Conservation (phyloP, 2,797 vertebrate genomes). For the Calcarius lapponicus region DNA sequence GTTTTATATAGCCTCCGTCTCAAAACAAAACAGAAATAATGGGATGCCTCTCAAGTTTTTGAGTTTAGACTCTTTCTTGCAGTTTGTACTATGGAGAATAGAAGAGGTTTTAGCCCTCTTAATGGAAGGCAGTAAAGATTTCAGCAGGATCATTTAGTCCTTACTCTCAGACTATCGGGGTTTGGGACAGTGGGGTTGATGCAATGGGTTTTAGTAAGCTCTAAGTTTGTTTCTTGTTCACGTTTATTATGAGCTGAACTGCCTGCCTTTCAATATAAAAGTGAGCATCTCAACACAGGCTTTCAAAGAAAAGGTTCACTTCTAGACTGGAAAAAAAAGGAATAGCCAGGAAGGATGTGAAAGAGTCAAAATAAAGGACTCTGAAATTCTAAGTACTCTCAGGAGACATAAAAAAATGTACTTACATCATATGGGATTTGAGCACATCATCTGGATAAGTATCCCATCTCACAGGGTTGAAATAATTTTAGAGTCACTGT, state of each 20-base stretch:
- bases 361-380: background rate
- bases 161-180: background rate
- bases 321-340: background rate
- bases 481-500: background rate
- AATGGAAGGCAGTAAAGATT: background rate
- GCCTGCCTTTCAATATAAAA: background rate
- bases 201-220: background rate
- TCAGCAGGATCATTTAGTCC: background rate
- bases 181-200: background rate
- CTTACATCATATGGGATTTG: background rate
- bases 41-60: background rate
- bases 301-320: background rate
- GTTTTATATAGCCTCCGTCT: background rate
- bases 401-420: background rate
- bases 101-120: background rate
- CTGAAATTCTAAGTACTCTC: background rate
- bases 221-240: background rate
- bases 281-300: background rate
- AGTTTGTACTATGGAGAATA: background rate
- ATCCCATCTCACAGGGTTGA: background rate
- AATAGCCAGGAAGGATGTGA: background rate
- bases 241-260: background rate
- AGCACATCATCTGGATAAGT: background rate
- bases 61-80: background rate
- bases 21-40: background rate